Evolutionary conservation across 35 echinoderm and acorn worm species (phyloP).

Genomic region (Antedon bifida): DNA sequence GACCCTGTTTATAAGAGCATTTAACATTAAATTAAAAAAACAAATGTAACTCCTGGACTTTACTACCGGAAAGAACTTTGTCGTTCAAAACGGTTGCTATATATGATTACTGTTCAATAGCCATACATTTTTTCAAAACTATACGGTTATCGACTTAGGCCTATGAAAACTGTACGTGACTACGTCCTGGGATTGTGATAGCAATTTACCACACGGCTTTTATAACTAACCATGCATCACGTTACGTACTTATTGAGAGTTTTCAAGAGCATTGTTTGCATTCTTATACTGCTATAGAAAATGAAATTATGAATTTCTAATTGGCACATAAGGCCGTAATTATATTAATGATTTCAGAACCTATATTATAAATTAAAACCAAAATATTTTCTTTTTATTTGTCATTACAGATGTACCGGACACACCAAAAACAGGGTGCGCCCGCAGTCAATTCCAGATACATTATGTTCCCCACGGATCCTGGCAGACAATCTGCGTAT

Average conservation of each 20-base stretch:
- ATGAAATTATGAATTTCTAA: background rate
- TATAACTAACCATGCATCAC: background rate
- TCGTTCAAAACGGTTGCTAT: too few species aligned
- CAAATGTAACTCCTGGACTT: too few species aligned
- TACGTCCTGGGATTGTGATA: background rate
- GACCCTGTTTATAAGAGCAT: too few species aligned
- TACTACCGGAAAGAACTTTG: too few species aligned
- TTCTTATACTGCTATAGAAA: background rate
- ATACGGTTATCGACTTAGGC: background rate
- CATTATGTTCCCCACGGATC: background rate
- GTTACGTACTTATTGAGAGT: background rate
- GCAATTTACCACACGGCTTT: background rate
- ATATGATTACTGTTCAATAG: background rate
- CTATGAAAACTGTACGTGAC: background rate
- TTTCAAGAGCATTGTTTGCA: background rate
- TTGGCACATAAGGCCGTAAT: too few species aligned
- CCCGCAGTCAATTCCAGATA: background rate
- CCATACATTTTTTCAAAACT: background rate
- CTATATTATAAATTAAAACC: too few species aligned
- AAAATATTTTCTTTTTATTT: background rate
- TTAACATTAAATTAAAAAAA: too few species aligned
- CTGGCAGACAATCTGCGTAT: background rate
- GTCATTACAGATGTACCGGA: background rate
- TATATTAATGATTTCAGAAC: too few species aligned
- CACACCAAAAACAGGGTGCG: background rate